Conservation (phyloP, 2,797 vertebrate genomes). For the Cephalopachus bancanus region DNA sequence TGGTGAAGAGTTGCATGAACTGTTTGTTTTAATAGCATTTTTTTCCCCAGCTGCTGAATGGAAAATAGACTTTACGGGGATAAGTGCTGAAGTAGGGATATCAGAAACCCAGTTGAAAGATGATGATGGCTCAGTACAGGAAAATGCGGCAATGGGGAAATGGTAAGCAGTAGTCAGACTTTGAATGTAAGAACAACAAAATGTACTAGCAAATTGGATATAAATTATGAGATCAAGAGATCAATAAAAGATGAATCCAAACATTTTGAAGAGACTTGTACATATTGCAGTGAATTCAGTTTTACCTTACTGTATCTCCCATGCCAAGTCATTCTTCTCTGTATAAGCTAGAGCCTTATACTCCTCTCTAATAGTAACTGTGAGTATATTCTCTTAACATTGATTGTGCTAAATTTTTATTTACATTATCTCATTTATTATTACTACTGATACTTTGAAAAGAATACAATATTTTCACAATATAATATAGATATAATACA, state of each 20-base stretch:
- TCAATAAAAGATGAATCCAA: neutral
- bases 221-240: neutral
- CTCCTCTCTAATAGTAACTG: neutral
- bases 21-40: neutral
- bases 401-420: neutral
- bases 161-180: neutral
- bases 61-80: neutral
- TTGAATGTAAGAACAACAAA: neutral
- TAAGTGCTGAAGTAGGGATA: neutral
- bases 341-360: neutral
- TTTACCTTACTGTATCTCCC: neutral
- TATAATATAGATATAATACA: neutral
- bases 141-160: neutral
- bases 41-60: neutral
- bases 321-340: neutral
- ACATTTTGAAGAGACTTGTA: neutral
- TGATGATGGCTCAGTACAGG: neutral
- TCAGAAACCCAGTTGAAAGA: neutral
- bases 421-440: neutral
- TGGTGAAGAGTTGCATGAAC: neutral
- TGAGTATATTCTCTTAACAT: neutral
- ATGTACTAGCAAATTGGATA: neutral
- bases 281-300: rapidly evolving
- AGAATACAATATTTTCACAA: neutral
- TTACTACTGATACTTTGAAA: neutral